phyloP scores from a whole-genome alignment of 2,888 invertebrate species.

The Sepiola atlantica region DNA sequence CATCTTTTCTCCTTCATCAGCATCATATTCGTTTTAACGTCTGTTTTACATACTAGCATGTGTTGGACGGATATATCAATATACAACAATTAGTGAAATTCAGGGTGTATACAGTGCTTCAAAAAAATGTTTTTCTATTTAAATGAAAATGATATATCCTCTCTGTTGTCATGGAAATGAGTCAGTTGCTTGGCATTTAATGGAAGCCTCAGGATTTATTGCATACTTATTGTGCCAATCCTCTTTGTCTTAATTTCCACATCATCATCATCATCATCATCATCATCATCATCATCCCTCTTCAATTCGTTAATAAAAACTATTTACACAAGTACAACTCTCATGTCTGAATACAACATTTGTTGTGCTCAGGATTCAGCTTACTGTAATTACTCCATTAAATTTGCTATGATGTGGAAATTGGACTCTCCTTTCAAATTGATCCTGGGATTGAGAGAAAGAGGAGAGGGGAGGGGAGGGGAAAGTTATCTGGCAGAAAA shows the following conservation, averaged over 20 bases:
- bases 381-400: background rate
- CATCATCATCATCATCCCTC: background rate
- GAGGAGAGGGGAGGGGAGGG: background rate
- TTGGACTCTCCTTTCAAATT: background rate
- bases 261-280: background rate
- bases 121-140: background rate
- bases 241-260: background rate
- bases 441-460: too few relatives aligned
- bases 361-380: background rate
- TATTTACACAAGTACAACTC: background rate
- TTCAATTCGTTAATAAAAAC: background rate
- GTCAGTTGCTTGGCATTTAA: background rate
- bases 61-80: too few relatives aligned
- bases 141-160: background rate
- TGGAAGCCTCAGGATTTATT: background rate
- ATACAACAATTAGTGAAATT: too few relatives aligned
- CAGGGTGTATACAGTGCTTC: background rate
- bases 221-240: background rate
- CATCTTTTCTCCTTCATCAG: too few relatives aligned
- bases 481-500: background rate
- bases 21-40: too few relatives aligned
- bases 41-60: too few relatives aligned
- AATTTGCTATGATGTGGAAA: background rate
- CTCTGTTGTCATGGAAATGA: slow-evolving; percentile 24
- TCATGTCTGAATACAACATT: background rate